Evolutionary conservation across 53 echinoderm and acorn worm species (phyloP).

Genomic region (Patiria pectinifera): DNA sequence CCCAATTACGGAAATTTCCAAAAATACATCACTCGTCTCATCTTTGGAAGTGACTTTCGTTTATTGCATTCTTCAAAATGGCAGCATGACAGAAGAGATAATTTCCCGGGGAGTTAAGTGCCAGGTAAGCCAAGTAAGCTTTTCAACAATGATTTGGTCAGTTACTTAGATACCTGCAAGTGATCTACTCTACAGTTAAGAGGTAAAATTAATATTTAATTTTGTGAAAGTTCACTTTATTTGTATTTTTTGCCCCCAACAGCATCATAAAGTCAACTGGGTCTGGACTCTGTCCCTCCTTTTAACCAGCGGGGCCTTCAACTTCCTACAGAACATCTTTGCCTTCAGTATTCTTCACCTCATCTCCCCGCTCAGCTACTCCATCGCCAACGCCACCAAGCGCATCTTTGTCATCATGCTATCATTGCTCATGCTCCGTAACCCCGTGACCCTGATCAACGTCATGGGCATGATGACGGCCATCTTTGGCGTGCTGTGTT

Average conservation of each 20-base stretch:
- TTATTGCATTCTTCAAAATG: too few relatives aligned
- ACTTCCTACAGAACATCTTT: slow-evolving; percentile 96
- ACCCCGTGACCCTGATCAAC: slow-evolving; percentile 92
- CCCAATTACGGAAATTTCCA: too few relatives aligned
- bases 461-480: slow-evolving; percentile 91
- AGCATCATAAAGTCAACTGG: slow-evolving; percentile 83
- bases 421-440: slow-evolving; percentile 89
- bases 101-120: too few relatives aligned
- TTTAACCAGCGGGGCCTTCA: slow-evolving; percentile 80
- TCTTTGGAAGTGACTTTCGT: too few relatives aligned
- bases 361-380: slow-evolving; percentile 93
- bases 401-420: slow-evolving; percentile 86
- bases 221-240: background rate
- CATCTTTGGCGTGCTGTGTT: slow-evolving; percentile 89
- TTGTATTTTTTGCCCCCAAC: slow-evolving; percentile 6
- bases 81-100: too few relatives aligned
- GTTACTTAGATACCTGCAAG: too few relatives aligned
- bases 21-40: too few relatives aligned
- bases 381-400: slow-evolving; percentile 97
- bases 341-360: slow-evolving; percentile 95
- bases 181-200: background rate
- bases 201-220: background rate
- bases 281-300: slow-evolving; percentile 75
- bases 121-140: too few relatives aligned
- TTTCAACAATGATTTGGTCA: too few relatives aligned